Conservation (phyloP, 2,797 vertebrate genomes). For the Anabas testudineus region DNA sequence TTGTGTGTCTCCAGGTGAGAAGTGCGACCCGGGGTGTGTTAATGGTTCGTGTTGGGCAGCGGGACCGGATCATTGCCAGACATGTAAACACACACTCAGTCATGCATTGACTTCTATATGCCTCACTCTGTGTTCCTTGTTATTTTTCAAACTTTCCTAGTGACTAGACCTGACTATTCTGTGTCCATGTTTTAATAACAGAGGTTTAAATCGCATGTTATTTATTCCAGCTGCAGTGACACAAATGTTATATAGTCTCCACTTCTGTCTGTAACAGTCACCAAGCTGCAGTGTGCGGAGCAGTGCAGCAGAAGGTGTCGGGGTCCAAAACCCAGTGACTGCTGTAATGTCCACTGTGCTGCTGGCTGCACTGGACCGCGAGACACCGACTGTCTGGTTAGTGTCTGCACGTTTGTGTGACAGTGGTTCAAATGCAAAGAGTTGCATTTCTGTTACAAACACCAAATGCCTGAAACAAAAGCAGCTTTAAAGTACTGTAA, state of each 20-base stretch:
- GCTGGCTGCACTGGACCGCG: slow-evolving; percentile 91
- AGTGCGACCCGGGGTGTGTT: slow-evolving; percentile 86
- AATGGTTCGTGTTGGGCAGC: slow-evolving; percentile 91
- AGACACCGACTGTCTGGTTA: slow-evolving; percentile 93
- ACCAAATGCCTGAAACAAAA: no score
- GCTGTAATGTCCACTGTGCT: slow-evolving; percentile 94
- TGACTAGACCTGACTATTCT: no score
- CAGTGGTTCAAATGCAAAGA: no score
- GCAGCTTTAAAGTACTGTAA: no score
- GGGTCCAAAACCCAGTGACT: slow-evolving; percentile 89
- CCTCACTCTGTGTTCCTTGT: no score
- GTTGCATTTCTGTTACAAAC: no score
- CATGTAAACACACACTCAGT: slow-evolving; percentile 78
- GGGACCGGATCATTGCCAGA: slow-evolving; percentile 91
- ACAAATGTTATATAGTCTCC: not conserved
- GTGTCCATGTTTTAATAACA: no score
- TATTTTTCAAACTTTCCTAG: no score
- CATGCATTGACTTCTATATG: no score
- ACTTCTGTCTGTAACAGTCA: slow-evolving; percentile 79
- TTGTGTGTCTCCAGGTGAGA: slow-evolving; percentile 81
- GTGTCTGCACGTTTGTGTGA: slow-evolving; percentile 12
- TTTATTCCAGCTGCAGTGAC: not conserved
- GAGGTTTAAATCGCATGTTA: no score
- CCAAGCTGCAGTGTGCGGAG: slow-evolving; percentile 90
- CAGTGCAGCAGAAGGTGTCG: slow-evolving; percentile 92